Conservation (phyloP, 2,113 vertebrate species). For the Microcebus jonahi region DNA sequence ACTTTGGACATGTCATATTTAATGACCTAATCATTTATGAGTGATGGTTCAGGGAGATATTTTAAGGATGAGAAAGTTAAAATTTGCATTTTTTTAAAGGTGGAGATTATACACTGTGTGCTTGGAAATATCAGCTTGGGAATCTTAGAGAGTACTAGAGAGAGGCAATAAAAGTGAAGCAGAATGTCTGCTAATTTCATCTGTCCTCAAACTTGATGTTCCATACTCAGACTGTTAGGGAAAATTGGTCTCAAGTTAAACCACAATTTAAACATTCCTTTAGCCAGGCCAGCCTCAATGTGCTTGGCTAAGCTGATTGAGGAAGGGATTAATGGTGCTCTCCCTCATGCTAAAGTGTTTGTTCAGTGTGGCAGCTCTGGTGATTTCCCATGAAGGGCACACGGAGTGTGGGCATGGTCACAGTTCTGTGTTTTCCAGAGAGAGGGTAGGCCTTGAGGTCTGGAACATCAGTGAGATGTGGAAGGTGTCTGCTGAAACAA, state of each 20-base stretch:
- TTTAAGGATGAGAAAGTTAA: neutral
- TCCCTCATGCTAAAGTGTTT: neutral
- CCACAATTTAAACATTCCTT: neutral
- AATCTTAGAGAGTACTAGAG: neutral
- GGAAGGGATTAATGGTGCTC: neutral
- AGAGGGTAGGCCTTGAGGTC: neutral
- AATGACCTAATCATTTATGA: neutral
- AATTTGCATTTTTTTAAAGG: neutral
- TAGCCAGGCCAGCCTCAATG: neutral
- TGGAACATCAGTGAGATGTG: neutral
- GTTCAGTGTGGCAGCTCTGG: neutral
- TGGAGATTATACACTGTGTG: neutral
- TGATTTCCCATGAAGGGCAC: slow-evolving; percentile 43
- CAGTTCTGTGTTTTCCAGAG: slow-evolving; percentile 2
- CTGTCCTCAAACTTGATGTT: neutral
- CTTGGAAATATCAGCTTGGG: neutral
- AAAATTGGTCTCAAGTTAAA: neutral
- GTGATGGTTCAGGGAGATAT: neutral
- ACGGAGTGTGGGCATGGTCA: neutral
- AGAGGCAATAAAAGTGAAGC: neutral
- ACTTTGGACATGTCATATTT: too few species aligned
- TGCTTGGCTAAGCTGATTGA: neutral
- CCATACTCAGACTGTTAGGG: neutral
- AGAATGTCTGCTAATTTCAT: neutral
- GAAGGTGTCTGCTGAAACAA: slow-evolving; percentile 13